Evolutionary conservation across 2,888 invertebrate genomes (phyloP).

Genomic region (Caenorhabditis plicata): DNA sequence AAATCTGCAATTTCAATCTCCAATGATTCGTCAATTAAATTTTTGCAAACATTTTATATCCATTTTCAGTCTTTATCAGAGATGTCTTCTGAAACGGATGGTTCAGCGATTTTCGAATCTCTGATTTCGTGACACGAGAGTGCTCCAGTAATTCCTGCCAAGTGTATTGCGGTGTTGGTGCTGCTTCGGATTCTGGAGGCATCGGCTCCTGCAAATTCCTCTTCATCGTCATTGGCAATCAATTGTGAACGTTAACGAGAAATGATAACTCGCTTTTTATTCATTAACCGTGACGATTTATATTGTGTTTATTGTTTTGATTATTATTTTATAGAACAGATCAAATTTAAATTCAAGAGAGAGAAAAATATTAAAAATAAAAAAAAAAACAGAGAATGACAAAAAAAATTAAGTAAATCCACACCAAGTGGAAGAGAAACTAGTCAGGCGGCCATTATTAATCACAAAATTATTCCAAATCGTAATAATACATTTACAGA

Average conservation of each 20-base stretch:
- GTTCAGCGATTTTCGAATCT: neutral
- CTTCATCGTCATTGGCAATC: too few species aligned
- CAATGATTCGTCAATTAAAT: neutral
- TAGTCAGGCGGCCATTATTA: too few species aligned
- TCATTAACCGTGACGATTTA: too few species aligned
- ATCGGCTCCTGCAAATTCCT: neutral
- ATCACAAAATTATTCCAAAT: too few species aligned
- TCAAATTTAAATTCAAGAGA: conserved; percentile 11
- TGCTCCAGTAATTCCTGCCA: neutral
- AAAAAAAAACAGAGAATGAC: neutral
- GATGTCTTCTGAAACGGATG: conserved; percentile 1
- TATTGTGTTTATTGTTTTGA: too few species aligned
- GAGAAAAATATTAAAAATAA: conserved; percentile 6
- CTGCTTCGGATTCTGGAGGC: conserved; percentile 1
- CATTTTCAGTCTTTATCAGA: neutral
- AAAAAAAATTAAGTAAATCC: too few species aligned
- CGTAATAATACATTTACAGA: too few species aligned
- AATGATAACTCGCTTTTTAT: too few species aligned
- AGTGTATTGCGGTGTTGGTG: neutral
- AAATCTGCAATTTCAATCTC: conserved; percentile 6
- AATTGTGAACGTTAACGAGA: too few species aligned
- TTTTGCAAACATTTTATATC: conserved; percentile 2
- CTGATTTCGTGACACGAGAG: neutral
- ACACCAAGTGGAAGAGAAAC: too few species aligned
- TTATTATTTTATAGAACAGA: too few species aligned